These are phyloP conservation scores for Eulacestoma nigropectus DNA, from an alignment of 2,113 vertebrate species.

Conservation along the genomic window DNA sequence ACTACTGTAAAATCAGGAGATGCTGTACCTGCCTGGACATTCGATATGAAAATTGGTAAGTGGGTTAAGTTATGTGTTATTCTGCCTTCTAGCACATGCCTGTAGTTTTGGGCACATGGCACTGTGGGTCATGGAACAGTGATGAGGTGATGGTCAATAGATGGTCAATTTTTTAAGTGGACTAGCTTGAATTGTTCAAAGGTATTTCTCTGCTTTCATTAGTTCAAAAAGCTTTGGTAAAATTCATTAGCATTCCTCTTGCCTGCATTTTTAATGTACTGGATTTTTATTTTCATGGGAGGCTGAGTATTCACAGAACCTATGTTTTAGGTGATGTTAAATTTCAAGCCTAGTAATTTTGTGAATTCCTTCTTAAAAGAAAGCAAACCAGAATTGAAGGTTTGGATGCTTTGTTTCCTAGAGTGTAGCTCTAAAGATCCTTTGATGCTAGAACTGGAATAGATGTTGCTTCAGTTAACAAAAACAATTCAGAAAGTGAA, in stretches of 20 bases:
- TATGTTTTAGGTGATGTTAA: background rate
- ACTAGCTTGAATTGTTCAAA: background rate
- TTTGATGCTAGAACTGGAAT: background rate
- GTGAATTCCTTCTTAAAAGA: background rate
- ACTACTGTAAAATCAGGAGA: conserved; percentile 72
- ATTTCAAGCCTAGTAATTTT: background rate
- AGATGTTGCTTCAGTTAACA: background rate
- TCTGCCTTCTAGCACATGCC: background rate
- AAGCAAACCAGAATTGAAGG: background rate
- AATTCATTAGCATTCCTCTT: background rate
- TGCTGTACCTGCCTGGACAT: conserved; percentile 86
- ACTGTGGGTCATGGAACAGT: background rate
- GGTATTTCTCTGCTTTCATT: background rate
- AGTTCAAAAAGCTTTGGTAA: background rate
- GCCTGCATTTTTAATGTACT: background rate
- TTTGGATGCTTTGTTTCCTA: background rate
- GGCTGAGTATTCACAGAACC: background rate
- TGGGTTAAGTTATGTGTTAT: background rate
- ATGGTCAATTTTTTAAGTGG: background rate
- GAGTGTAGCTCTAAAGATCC: background rate
- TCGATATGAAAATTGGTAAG: conserved; percentile 85
- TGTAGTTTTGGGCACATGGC: background rate
- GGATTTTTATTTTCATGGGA: background rate
- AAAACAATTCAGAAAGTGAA: conserved; percentile 15
- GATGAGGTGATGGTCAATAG: background rate